Conservation (phyloP, 2,888 invertebrate species). For the Clepsis dumicolana region DNA sequence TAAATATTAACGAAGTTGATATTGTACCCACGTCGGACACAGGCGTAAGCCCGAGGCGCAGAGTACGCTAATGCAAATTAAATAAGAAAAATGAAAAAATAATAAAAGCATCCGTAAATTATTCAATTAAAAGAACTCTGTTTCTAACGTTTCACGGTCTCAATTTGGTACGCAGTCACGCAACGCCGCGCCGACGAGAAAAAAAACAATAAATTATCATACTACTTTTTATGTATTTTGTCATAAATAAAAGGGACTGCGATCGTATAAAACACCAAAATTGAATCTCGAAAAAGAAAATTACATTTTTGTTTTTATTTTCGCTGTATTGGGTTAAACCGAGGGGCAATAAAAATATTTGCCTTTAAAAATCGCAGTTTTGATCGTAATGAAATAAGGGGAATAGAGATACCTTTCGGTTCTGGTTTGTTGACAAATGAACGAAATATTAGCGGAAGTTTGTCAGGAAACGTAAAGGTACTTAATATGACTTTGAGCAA, state of each 20-base stretch:
- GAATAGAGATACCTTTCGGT: slow-evolving; percentile 45
- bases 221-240: slow-evolving; percentile 43
- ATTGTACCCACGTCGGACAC: not conserved
- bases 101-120: slow-evolving; percentile 16
- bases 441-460: slow-evolving; percentile 5
- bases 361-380: slow-evolving; percentile 55
- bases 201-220: slow-evolving; percentile 37
- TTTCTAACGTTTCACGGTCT: slow-evolving; percentile 17
- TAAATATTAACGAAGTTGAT: not conserved
- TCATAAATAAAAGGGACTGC: slow-evolving; percentile 46
- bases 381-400: slow-evolving; percentile 55
- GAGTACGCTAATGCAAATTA: not conserved
- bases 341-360: slow-evolving; percentile 53
- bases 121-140: slow-evolving; percentile 20
- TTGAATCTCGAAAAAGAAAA: slow-evolving; percentile 52
- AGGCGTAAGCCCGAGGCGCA: not conserved
- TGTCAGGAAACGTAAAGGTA: not conserved
- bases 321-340: slow-evolving; percentile 51
- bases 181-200: slow-evolving; percentile 9
- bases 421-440: slow-evolving; percentile 1
- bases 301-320: slow-evolving; percentile 56
- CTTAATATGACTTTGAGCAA: not conserved
- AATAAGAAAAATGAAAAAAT: slow-evolving; percentile 1
- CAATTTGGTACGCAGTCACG: slow-evolving; percentile 24
- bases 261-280: slow-evolving; percentile 52